These are phyloP conservation scores for Tetranychus urticae DNA, from an alignment of 1,140 invertebrate genomes.

Conservation along the genomic window DNA sequence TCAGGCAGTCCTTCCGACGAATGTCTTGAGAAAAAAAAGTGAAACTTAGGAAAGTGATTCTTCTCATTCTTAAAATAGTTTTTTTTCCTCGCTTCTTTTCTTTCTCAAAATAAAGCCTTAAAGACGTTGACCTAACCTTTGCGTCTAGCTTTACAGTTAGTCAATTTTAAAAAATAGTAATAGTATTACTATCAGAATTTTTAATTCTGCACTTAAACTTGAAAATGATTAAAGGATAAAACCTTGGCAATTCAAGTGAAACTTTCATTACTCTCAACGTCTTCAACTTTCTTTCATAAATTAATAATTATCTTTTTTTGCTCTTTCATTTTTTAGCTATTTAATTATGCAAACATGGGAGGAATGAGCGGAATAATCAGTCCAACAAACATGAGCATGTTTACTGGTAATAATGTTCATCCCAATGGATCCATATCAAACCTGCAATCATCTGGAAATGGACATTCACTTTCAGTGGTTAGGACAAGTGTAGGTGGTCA, in stretches of 20 bases:
- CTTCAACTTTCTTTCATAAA: not conserved
- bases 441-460: too few species aligned
- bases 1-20: too few species aligned
- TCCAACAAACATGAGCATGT: conserved; percentile 63
- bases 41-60: not conserved
- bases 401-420: conserved; percentile 24
- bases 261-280: too few species aligned
- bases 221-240: too few species aligned
- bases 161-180: not conserved
- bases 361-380: conserved; percentile 54
- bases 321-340: conserved; percentile 5
- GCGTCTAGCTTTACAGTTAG: conserved; percentile 8
- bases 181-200: too few species aligned
- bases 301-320: not conserved
- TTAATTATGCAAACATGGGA: conserved; percentile 20
- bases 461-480: too few species aligned
- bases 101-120: not conserved
- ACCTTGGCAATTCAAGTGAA: too few species aligned
- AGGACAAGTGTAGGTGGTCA: too few species aligned
- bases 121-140: not conserved
- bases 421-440: too few species aligned
- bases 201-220: too few species aligned
- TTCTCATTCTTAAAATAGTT: not conserved
- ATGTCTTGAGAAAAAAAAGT: too few species aligned
- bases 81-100: not conserved